Conservation (phyloP, 2,113 vertebrate genomes). For the Bombycilla garrulus region DNA sequence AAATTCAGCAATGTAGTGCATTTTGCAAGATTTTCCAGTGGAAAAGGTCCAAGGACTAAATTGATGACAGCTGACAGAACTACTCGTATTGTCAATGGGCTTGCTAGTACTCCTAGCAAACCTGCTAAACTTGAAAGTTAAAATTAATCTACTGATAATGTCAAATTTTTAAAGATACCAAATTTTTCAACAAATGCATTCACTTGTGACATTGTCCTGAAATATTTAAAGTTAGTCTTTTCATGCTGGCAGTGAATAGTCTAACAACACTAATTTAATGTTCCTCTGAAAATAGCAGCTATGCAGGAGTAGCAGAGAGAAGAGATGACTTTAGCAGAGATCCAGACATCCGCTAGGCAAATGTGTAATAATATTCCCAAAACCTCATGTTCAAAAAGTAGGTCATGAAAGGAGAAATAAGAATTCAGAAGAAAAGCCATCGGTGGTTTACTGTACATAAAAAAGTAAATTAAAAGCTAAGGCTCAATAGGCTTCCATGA, state of each 20-base stretch:
- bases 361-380: neutral
- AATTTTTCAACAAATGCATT: neutral
- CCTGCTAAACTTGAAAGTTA: neutral
- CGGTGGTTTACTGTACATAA: neutral
- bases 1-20: neutral
- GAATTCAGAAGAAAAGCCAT: neutral
- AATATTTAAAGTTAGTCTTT: neutral
- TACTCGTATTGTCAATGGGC: neutral
- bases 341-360: neutral
- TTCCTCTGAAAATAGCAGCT: neutral
- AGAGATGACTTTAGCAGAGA: constrained; percentile 25
- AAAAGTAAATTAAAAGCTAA: neutral
- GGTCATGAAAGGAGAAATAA: neutral
- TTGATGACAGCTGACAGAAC: neutral
- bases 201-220: neutral
- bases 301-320: neutral
- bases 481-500: neutral
- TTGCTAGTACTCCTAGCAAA: neutral
- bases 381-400: neutral
- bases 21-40: neutral
- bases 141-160: neutral
- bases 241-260: neutral
- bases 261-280: neutral
- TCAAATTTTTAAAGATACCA: neutral
- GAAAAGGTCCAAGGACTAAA: neutral